Evolutionary conservation across 2,888 invertebrate species (phyloP).

Genomic region (Allolobophora icterica): DNA sequence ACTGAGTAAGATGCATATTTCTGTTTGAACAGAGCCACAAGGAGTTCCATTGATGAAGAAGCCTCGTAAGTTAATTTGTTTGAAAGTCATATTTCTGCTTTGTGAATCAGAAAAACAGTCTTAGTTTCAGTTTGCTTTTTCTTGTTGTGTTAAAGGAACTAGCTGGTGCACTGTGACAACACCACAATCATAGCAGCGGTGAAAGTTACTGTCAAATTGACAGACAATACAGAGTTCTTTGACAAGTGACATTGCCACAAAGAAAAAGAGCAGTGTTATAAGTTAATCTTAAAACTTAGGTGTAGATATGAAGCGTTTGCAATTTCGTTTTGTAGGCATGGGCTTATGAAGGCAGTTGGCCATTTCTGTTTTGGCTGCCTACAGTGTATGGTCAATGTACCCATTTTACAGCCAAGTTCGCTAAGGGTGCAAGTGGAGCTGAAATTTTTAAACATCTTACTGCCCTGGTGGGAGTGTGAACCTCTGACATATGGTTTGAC

Average conservation of each 20-base stretch:
- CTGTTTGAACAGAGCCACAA: slow-evolving; percentile 49
- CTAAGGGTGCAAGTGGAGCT: background rate
- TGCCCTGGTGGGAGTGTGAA: background rate
- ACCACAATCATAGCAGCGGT: background rate
- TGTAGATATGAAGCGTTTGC: background rate
- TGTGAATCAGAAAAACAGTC: background rate
- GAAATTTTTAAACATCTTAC: background rate
- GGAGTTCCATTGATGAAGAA: slow-evolving; percentile 45
- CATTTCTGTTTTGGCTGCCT: too few species aligned
- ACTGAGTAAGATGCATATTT: background rate
- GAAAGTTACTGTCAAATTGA: too few species aligned
- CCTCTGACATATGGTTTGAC: background rate
- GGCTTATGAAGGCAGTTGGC: background rate
- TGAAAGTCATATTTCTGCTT: background rate
- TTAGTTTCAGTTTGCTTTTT: background rate
- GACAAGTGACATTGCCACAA: background rate
- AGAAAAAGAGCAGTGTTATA: background rate
- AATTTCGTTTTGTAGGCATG: background rate
- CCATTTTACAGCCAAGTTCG: background rate
- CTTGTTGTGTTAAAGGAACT: background rate
- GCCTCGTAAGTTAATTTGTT: slow-evolving; percentile 39
- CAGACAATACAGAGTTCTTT: background rate
- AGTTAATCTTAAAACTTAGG: too few species aligned
- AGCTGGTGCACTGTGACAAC: background rate
- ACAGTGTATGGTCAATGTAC: background rate